Percentiles rank a stretch among this genome's conserved stretches.
Conservation (phyloP, 92 coral and sea anemone genomes). For the Porites evermanni region DNA sequence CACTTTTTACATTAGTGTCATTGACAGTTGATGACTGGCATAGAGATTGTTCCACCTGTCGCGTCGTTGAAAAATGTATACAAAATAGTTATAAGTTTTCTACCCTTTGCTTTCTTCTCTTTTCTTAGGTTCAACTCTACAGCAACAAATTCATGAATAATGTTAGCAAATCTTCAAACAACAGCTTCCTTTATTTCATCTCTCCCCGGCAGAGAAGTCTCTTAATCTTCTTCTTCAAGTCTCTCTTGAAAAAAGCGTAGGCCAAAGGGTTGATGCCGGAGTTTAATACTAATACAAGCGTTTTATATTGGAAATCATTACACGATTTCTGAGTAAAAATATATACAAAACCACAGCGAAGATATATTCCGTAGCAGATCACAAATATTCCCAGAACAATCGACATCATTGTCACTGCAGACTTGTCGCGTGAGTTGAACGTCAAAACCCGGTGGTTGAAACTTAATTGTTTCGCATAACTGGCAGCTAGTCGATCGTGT, state of each 20-base stretch:
- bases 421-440: not conserved
- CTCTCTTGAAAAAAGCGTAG: not conserved
- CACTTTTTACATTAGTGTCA: too few species aligned
- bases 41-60: too few species aligned
- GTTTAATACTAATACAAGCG: not conserved
- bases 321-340: not conserved
- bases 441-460: not conserved
- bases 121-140: too few species aligned
- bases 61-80: too few species aligned
- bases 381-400: not conserved
- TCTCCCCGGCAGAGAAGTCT: not conserved
- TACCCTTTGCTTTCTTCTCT: too few species aligned
- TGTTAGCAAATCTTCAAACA: too few species aligned
- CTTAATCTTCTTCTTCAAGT: not conserved
- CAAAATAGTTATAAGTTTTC: too few species aligned
- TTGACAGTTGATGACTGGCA: too few species aligned
- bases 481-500: not conserved
- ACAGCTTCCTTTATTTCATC: too few species aligned
- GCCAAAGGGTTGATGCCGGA: not conserved
- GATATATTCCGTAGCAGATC: not conserved
- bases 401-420: not conserved
- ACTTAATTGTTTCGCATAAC: not conserved
- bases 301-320: not conserved
- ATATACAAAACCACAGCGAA: not conserved
- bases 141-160: too few species aligned